phyloP scores from a whole-genome alignment of 2,113 vertebrate genomes.

The Seriola aureovittata region DNA sequence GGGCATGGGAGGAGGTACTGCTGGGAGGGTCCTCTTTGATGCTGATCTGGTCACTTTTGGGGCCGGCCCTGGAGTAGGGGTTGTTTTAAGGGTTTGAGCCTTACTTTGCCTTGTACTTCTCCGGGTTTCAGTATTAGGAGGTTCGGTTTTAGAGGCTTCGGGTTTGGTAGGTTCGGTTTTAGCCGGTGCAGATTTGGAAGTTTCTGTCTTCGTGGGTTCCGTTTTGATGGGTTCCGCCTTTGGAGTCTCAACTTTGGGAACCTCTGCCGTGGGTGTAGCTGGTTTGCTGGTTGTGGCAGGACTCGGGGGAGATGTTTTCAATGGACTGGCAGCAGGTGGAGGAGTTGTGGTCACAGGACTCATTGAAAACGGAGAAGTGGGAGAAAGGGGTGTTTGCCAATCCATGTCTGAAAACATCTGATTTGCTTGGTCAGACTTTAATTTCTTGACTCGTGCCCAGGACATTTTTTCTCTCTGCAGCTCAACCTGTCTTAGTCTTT shows the following conservation, averaged over 20 bases:
- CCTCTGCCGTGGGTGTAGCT: constrained; percentile 35
- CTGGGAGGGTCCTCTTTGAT: constrained; percentile 77
- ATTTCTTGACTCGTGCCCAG: constrained; percentile 96
- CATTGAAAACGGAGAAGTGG: constrained; percentile 39
- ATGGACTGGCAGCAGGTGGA: constrained; percentile 42
- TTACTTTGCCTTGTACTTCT: constrained; percentile 70
- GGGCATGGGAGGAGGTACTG: constrained; percentile 83
- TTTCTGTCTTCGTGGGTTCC: constrained; percentile 41
- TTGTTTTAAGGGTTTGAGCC: constrained; percentile 49
- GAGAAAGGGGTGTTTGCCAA: constrained; percentile 55
- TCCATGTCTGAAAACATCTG: constrained; percentile 76
- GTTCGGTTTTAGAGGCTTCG: constrained; percentile 49
- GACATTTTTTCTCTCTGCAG: constrained; percentile 88
- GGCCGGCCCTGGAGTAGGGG: constrained; percentile 40
- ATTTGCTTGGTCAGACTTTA: constrained; percentile 85
- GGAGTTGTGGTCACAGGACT: constrained; percentile 26
- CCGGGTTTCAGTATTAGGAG: constrained; percentile 43
- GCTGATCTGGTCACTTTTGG: constrained; percentile 70
- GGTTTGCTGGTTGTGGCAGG: constrained; percentile 45
- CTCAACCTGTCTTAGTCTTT: constrained; percentile 85
- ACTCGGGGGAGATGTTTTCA: constrained; percentile 47
- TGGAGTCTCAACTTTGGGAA: constrained; percentile 17
- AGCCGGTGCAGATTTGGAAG: constrained; percentile 12
- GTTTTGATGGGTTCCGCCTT: constrained; percentile 38
- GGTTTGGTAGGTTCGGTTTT: constrained; percentile 42